Percentiles rank a stretch among this genome's conserved stretches.
These are phyloP conservation scores for Varanus komodoensis DNA, from an alignment of 2,113 vertebrate species.

Conservation along the genomic window DNA sequence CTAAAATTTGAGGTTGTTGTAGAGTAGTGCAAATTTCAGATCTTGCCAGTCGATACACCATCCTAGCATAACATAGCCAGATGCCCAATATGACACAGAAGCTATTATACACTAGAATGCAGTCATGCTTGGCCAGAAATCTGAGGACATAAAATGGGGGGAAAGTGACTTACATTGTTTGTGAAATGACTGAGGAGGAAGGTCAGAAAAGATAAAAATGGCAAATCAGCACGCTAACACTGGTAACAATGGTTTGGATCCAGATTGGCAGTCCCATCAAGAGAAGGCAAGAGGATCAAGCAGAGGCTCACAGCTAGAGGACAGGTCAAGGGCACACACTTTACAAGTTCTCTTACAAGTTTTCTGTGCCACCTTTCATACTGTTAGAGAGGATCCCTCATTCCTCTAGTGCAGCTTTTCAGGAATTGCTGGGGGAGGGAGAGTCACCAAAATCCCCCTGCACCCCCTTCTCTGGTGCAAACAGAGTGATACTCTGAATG, in stretches of 20 bases:
- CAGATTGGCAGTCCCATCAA: conserved; percentile 14
- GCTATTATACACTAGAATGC: neutral
- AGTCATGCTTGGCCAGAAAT: neutral
- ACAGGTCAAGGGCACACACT: too few species aligned
- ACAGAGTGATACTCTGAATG: too few species aligned
- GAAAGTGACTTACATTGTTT: neutral
- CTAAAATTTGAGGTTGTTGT: neutral
- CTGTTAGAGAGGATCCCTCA: too few species aligned
- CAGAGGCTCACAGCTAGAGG: too few species aligned
- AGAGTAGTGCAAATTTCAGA: neutral
- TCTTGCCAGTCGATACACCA: neutral
- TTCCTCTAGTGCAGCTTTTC: too few species aligned
- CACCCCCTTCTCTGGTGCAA: too few species aligned
- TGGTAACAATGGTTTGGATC: conserved; percentile 3
- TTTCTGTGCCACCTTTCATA: too few species aligned
- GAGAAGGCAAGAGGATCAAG: too few species aligned
- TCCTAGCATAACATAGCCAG: neutral
- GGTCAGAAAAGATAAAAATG: neutral
- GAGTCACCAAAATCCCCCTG: too few species aligned
- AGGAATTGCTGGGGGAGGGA: too few species aligned
- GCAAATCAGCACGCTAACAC: neutral
- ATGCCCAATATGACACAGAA: neutral
- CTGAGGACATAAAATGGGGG: neutral
- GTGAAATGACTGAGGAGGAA: neutral
- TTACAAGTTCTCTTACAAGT: too few species aligned